A percentile compares a stretch with the other conserved stretches of the same genome.
phyloP scores from a whole-genome alignment of 2,888 invertebrate genomes.

The Mesorhabditis spiculigera region DNA sequence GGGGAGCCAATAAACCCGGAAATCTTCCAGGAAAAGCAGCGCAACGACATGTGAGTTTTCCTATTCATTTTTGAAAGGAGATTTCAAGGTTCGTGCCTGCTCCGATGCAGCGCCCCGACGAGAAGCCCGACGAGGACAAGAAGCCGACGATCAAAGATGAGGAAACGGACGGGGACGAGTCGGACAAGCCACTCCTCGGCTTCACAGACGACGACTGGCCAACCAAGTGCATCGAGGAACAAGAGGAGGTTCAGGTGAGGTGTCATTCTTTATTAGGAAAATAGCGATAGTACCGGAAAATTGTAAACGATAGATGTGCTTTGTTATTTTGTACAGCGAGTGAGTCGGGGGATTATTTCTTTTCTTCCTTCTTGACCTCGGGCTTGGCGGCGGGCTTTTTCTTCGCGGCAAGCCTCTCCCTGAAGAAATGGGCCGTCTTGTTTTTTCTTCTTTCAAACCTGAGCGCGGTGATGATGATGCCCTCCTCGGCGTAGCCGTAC shows the following conservation, averaged over 20 bases:
- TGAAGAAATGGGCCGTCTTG: no score
- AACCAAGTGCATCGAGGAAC: conserved; percentile 54
- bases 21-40: conserved; percentile 69
- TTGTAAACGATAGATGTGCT: no score
- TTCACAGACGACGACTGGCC: conserved; percentile 44
- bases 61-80: not conserved
- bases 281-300: no score
- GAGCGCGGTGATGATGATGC: no score
- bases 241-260: conserved; percentile 46
- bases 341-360: no score
- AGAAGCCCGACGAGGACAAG: not conserved
- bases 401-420: no score
- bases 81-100: not conserved
- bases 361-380: no score
- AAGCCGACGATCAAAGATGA: not conserved
- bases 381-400: no score
- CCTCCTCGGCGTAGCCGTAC: no score
- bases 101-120: not conserved
- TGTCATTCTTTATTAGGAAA: not conserved
- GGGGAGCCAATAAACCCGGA: conserved; percentile 90
- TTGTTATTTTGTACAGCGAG: no score
- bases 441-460: no score
- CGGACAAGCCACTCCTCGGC: not conserved
- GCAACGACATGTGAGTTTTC: conserved; percentile 6
- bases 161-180: not conserved